phyloP scores from a whole-genome alignment of 2,113 vertebrate species.

The Gallinago undulata region DNA sequence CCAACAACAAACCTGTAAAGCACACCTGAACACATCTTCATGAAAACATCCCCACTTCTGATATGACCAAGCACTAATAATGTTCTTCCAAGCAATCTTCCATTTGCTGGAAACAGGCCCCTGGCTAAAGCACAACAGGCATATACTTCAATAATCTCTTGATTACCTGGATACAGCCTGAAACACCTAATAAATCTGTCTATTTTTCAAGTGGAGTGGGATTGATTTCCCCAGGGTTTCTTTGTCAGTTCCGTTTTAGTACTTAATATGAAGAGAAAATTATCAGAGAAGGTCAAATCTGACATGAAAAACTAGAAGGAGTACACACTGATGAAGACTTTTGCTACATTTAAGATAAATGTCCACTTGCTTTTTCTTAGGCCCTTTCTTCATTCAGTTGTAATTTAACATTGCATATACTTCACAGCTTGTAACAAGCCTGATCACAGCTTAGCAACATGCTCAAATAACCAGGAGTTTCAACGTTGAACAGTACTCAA shows the following conservation, averaged over 20 bases:
- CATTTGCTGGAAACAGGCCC: conserved; percentile 22
- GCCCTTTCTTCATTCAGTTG: background rate
- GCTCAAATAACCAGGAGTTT: conserved; percentile 3
- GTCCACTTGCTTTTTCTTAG: background rate
- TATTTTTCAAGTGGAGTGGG: conserved; percentile 54
- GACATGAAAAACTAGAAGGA: conserved; percentile 42
- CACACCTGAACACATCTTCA: background rate
- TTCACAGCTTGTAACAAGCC: background rate
- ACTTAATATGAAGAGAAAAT: conserved; percentile 59
- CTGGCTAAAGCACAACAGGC: conserved; percentile 44
- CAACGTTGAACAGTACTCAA: background rate
- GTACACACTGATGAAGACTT: conserved; percentile 16
- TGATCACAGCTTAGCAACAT: background rate
- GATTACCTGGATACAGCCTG: conserved; percentile 52
- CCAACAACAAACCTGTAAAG: background rate
- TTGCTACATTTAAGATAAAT: background rate
- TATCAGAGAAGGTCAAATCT: conserved; percentile 52
- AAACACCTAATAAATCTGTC: conserved; percentile 58
- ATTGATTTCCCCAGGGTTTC: conserved; percentile 64
- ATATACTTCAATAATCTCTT: conserved; percentile 57
- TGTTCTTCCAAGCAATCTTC: conserved; percentile 30
- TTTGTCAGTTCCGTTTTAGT: conserved; percentile 41
- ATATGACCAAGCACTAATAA: conserved; percentile 50
- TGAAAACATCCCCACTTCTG: conserved; percentile 7
- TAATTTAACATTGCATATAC: background rate